Conservation (phyloP, 2,797 vertebrate species). For the Pseudopleuronectes americanus region DNA sequence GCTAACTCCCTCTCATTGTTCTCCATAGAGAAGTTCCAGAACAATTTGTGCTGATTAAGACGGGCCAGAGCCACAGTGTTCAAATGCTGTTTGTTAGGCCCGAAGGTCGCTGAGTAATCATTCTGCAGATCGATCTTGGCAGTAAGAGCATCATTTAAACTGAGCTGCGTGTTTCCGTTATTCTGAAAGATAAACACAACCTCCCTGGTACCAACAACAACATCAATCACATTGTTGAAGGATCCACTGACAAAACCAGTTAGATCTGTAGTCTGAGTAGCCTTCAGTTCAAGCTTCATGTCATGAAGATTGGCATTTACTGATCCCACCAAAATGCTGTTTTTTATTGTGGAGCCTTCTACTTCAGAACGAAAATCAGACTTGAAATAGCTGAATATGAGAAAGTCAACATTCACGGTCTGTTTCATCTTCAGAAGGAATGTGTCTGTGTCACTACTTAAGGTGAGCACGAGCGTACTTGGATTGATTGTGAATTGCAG, state of each 20-base stretch:
- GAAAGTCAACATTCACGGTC: slow-evolving; percentile 79
- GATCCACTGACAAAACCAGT: slow-evolving; percentile 84
- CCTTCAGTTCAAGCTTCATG: slow-evolving; percentile 85
- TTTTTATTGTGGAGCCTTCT: slow-evolving; percentile 85
- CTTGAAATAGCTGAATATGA: slow-evolving; percentile 70
- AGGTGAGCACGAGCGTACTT: no score
- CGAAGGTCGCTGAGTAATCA: slow-evolving; percentile 87
- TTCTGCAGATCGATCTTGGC: slow-evolving; percentile 92
- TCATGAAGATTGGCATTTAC: slow-evolving; percentile 80
- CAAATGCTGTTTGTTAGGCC: slow-evolving; percentile 81
- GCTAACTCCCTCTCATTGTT: slow-evolving; percentile 85
- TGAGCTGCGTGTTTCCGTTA: slow-evolving; percentile 88
- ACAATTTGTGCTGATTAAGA: slow-evolving; percentile 90
- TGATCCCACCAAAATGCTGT: slow-evolving; percentile 82
- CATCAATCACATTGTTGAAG: slow-evolving; percentile 26
- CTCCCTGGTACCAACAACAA: no score
- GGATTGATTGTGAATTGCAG: no score
- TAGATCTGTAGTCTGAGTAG: slow-evolving; percentile 86
- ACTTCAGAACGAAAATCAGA: slow-evolving; percentile 85
- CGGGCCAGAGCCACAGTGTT: slow-evolving; percentile 83
- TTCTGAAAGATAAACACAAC: slow-evolving; percentile 85
- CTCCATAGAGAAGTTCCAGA: slow-evolving; percentile 85
- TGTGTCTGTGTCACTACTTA: slow-evolving; percentile 76
- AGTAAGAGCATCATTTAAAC: slow-evolving; percentile 75
- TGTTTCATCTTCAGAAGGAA: slow-evolving; percentile 85